phyloP scores from a whole-genome alignment of 2,797 vertebrate species.

The Leptoclinus maculatus region DNA sequence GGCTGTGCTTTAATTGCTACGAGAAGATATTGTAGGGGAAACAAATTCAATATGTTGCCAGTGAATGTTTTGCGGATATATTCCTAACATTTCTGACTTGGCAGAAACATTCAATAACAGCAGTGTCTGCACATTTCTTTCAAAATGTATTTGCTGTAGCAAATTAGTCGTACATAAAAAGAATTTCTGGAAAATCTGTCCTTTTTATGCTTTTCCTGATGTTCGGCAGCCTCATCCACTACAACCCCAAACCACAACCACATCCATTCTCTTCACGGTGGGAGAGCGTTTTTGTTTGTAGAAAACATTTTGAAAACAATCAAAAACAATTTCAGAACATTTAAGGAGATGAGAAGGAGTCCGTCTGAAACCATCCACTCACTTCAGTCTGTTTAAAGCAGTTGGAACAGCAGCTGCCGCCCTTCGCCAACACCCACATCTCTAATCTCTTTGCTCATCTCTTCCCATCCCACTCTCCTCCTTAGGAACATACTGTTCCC shows the following conservation, averaged over 20 bases:
- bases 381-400: slow-evolving; percentile 2
- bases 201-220: neutral
- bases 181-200: neutral
- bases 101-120: neutral
- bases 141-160: neutral
- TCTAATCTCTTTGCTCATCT: slow-evolving; percentile 40
- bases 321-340: neutral
- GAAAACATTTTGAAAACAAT: neutral
- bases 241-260: neutral
- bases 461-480: slow-evolving; percentile 28
- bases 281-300: neutral
- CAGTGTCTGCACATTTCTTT: neutral
- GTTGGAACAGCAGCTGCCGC: neutral
- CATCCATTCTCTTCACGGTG: neutral
- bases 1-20: neutral
- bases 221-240: neutral
- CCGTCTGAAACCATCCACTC: neutral
- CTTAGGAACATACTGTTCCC: slow-evolving; percentile 64
- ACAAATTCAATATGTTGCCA: neutral
- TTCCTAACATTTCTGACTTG: neutral
- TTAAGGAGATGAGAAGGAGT: neutral
- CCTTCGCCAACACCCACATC: neutral
- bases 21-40: neutral
- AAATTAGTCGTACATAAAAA: neutral
- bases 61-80: neutral